A percentile compares a stretch with the other conserved stretches of the same genome.
Evolutionary conservation across 2,888 invertebrate species (phyloP).

Genomic region (Meiosimyza decipiens): DNA sequence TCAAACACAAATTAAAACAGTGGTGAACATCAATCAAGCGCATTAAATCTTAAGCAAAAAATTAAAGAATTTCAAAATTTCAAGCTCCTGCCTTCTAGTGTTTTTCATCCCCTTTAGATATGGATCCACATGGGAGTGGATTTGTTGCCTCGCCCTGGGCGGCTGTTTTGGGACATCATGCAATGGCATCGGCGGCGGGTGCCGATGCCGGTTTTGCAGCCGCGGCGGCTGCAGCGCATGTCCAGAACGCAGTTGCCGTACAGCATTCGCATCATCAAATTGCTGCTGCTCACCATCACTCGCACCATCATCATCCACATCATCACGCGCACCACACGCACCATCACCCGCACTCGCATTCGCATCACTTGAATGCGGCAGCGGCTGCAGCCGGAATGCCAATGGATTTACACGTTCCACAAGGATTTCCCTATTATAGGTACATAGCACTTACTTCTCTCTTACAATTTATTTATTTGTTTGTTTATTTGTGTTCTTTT

Average conservation of each 20-base stretch:
- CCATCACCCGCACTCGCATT: constrained; percentile 70
- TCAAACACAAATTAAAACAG: neutral
- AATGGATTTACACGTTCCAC: constrained; percentile 92
- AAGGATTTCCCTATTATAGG: constrained; percentile 93
- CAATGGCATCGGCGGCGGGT: constrained; percentile 61
- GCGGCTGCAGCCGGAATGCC: constrained; percentile 75
- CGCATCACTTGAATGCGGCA: constrained; percentile 63
- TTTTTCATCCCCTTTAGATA: neutral
- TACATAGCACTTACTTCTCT: constrained; percentile 59
- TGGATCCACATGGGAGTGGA: constrained; percentile 68
- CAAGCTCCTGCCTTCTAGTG: too few relatives aligned
- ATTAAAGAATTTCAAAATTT: too few relatives aligned
- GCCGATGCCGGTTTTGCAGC: constrained; percentile 65
- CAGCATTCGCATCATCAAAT: constrained; percentile 56
- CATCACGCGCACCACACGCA: constrained; percentile 65
- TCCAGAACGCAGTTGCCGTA: constrained; percentile 67
- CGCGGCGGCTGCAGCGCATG: constrained; percentile 68
- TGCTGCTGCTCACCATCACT: constrained; percentile 45
- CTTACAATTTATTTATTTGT: neutral
- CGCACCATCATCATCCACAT: constrained; percentile 51
- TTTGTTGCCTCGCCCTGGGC: constrained; percentile 84
- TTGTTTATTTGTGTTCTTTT: neutral
- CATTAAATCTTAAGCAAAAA: constrained; percentile 15
- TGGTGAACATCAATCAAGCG: neutral
- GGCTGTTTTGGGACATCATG: constrained; percentile 74